Evolutionary conservation across 2,797 vertebrate species (phyloP).

Genomic region (Geotrypetes seraphini): DNA sequence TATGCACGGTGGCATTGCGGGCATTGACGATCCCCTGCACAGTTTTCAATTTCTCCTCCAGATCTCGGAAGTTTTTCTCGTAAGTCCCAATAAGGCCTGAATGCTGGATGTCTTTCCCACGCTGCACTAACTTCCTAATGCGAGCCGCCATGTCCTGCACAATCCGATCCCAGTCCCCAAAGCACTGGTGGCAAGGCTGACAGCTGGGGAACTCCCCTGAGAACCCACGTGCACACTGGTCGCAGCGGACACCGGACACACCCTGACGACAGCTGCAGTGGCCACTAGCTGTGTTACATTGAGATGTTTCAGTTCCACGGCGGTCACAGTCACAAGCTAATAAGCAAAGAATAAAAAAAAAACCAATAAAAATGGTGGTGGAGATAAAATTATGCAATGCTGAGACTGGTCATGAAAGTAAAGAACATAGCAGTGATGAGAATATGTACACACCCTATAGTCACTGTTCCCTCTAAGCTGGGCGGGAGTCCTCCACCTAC

Average conservation of each 20-base stretch:
- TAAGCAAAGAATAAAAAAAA: background rate
- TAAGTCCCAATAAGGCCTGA: slow-evolving; percentile 76
- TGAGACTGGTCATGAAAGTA: too few species aligned
- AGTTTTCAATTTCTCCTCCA: slow-evolving; percentile 73
- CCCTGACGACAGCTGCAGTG: slow-evolving; percentile 86
- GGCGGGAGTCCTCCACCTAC: too few species aligned
- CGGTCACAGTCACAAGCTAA: slow-evolving; percentile 86
- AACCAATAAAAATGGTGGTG: too few species aligned
- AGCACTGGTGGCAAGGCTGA: slow-evolving; percentile 88
- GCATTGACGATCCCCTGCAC: slow-evolving; percentile 69
- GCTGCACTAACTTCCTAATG: slow-evolving; percentile 60
- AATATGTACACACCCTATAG: too few species aligned
- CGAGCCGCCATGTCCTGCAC: slow-evolving; percentile 83
- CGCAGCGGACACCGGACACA: slow-evolving; percentile 86
- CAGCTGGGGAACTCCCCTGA: slow-evolving; percentile 82
- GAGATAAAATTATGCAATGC: too few species aligned
- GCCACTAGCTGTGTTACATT: slow-evolving; percentile 77
- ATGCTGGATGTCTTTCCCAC: slow-evolving; percentile 71
- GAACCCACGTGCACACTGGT: slow-evolving; percentile 91
- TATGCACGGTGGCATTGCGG: slow-evolving; percentile 68
- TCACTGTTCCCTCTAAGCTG: too few species aligned
- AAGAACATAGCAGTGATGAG: too few species aligned
- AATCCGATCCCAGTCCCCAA: slow-evolving; percentile 94
- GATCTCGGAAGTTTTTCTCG: slow-evolving; percentile 63
- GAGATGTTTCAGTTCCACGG: slow-evolving; percentile 70